phyloP scores from a whole-genome alignment of 1,140 invertebrate species.

The Sycobia sp. region DNA sequence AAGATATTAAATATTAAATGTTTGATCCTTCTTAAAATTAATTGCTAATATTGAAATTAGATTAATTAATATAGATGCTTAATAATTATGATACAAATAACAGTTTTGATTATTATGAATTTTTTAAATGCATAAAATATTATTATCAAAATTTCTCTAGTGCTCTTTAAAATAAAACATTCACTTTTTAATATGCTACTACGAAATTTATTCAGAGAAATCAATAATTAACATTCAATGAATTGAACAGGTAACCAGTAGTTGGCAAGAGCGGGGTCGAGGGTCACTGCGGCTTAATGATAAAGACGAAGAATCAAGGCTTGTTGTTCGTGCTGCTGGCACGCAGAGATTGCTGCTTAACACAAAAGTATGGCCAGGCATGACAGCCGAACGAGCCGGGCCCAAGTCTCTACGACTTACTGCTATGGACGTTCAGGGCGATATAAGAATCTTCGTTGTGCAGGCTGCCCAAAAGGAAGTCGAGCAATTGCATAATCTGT shows the following conservation, averaged over 20 bases:
- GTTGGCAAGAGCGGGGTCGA: constrained; percentile 89
- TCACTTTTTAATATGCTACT: too few relatives aligned
- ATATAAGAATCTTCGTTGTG: constrained; percentile 83
- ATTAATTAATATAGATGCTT: too few relatives aligned
- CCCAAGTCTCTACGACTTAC: constrained; percentile 87
- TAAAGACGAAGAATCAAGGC: constrained; percentile 70
- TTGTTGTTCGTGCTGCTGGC: constrained; percentile 86
- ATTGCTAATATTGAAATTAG: too few relatives aligned
- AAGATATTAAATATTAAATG: too few relatives aligned
- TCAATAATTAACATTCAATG: too few relatives aligned
- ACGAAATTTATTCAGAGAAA: too few relatives aligned
- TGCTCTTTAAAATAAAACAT: too few relatives aligned
- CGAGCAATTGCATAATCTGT: constrained; percentile 72
- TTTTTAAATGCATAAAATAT: too few relatives aligned
- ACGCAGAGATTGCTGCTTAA: constrained; percentile 89
- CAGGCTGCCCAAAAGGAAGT: constrained; percentile 81
- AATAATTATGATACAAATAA: too few relatives aligned
- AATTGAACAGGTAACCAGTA: constrained; percentile 61
- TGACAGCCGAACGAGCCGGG: constrained; percentile 86
- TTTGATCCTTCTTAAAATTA: too few relatives aligned
- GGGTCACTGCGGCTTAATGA: constrained; percentile 89
- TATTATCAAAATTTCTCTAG: too few relatives aligned
- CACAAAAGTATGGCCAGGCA: constrained; percentile 92
- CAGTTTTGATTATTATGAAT: too few relatives aligned
- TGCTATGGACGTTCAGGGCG: constrained; percentile 82